Conservation (phyloP, 2,888 invertebrate species). For the Dynastes hyllus region DNA sequence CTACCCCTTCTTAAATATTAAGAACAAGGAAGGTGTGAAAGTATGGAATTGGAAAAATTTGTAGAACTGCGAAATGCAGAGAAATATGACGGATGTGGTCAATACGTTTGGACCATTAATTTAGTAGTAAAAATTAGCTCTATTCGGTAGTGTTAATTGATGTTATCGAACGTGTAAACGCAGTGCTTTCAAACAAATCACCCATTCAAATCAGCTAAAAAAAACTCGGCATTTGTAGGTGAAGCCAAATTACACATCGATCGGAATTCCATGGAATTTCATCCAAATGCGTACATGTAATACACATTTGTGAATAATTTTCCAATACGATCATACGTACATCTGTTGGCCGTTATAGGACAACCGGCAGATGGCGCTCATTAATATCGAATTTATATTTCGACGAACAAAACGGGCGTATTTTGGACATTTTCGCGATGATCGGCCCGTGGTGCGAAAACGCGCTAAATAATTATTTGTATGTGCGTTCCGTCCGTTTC, state of each 20-base stretch:
- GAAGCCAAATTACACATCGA: not conserved
- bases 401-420: slow-evolving; percentile 12
- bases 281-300: not conserved
- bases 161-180: too few relatives aligned
- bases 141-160: too few relatives aligned
- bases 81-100: too few relatives aligned
- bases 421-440: slow-evolving; percentile 38
- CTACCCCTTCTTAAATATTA: not conserved
- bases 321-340: not conserved
- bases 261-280: not conserved
- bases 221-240: not conserved
- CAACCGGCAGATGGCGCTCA: slow-evolving; percentile 30
- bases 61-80: too few relatives aligned
- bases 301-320: not conserved
- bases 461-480: slow-evolving; percentile 26
- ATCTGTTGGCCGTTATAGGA: slow-evolving; percentile 7
- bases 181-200: not conserved
- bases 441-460: slow-evolving; percentile 29
- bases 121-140: too few relatives aligned
- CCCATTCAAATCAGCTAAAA: not conserved
- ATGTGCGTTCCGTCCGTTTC: slow-evolving; percentile 33
- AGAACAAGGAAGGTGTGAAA: too few relatives aligned
- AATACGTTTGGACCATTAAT: too few relatives aligned
- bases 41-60: too few relatives aligned
- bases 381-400: slow-evolving; percentile 43